phyloP scores from a whole-genome alignment of 37 sponge, comb jelly and placozoan genomes.

The Crambe crambe region DNA sequence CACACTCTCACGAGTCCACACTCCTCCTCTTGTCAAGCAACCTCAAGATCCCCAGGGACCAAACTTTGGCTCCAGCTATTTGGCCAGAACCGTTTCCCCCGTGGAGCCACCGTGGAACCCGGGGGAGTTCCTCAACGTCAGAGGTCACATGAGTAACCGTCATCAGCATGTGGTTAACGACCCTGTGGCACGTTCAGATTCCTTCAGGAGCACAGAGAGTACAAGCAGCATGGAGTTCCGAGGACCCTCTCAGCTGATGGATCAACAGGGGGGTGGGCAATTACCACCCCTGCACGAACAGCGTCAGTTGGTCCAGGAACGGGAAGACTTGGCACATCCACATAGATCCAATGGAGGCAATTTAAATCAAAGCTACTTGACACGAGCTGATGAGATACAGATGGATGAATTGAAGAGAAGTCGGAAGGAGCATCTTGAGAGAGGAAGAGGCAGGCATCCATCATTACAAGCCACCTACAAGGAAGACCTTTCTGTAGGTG shows the following conservation, averaged over 20 bases:
- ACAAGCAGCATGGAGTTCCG: slow-evolving; percentile 5
- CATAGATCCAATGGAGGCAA: too few species aligned
- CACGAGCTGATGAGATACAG: neutral
- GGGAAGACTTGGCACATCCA: too few species aligned
- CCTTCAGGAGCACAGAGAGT: slow-evolving; percentile 8
- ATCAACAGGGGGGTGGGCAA: neutral
- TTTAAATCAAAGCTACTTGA: neutral
- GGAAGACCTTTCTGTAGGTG: too few species aligned
- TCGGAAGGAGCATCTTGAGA: neutral
- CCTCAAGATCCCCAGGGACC: neutral
- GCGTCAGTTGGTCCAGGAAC: too few species aligned
- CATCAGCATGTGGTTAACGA: neutral
- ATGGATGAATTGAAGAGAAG: neutral
- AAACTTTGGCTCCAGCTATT: neutral
- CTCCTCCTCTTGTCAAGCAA: neutral
- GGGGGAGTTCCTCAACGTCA: neutral
- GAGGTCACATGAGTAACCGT: slow-evolving; percentile 21
- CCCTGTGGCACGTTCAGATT: slow-evolving; percentile 3
- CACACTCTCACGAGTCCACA: slow-evolving; percentile 21
- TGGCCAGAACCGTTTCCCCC: neutral
- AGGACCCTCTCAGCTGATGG: neutral
- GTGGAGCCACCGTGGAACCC: slow-evolving; percentile 12
- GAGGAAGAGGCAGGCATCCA: neutral
- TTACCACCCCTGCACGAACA: neutral
- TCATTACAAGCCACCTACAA: neutral